Evolutionary conservation across 2,888 invertebrate species (phyloP).

Genomic region (Agrochola circellaris): DNA sequence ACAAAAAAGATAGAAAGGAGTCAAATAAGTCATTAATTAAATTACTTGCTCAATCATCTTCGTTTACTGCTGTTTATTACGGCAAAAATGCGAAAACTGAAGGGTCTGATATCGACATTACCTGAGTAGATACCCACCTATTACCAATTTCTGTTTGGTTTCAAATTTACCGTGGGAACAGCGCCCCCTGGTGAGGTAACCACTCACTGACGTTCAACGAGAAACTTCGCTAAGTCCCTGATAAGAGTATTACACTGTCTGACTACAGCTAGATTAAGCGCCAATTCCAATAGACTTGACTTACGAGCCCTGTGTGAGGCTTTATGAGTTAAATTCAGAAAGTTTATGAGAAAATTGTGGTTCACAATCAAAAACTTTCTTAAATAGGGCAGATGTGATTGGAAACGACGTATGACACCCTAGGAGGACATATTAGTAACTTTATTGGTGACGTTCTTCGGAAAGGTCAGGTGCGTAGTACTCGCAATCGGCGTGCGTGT

Average conservation of each 20-base stretch:
- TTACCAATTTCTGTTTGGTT: not conserved
- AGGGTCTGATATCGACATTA: not conserved
- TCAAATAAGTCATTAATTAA: too few species aligned
- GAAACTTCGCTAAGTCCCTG: slow-evolving; percentile 47
- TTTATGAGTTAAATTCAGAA: slow-evolving; percentile 1
- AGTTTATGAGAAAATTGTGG: not conserved
- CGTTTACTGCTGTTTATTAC: too few species aligned
- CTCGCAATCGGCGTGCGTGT: too few species aligned
- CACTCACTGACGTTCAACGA: slow-evolving; percentile 27
- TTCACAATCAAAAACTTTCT: not conserved
- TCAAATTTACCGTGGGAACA: slow-evolving; percentile 7
- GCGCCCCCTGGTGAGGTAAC: slow-evolving; percentile 9
- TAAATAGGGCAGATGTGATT: not conserved
- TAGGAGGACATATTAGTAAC: too few species aligned
- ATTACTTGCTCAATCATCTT: too few species aligned
- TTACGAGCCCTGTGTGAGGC: not conserved
- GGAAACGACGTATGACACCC: too few species aligned
- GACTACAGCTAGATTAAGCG: slow-evolving; percentile 34
- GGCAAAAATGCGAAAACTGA: not conserved
- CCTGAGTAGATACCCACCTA: not conserved
- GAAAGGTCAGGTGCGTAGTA: too few species aligned
- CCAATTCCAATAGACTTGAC: slow-evolving; percentile 10
- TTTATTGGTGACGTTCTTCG: too few species aligned
- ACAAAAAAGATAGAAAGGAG: too few species aligned
- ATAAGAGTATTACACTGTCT: slow-evolving; percentile 43